Evolutionary conservation across 2,113 vertebrate species (phyloP).

Genomic region (Hemiscyllium ocellatum): DNA sequence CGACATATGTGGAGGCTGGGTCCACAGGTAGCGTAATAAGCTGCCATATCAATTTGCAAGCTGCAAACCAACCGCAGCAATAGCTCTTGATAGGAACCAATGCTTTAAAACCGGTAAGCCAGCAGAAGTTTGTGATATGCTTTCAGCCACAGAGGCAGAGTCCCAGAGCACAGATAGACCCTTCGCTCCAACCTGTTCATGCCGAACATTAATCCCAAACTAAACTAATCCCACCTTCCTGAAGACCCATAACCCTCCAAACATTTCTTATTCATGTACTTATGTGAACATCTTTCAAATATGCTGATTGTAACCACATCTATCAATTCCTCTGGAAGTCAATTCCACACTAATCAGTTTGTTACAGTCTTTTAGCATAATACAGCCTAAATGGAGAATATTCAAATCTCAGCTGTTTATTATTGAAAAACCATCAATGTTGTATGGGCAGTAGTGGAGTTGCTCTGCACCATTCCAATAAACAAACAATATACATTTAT

Average conservation of each 20-base stretch:
- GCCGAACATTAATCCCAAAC: no score
- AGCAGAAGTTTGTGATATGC: neutral
- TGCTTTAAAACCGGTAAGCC: neutral
- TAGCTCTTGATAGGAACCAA: neutral
- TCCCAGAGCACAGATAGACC: no score
- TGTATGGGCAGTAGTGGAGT: neutral
- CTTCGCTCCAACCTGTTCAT: no score
- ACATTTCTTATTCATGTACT: no score
- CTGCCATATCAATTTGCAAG: neutral
- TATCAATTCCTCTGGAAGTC: no score
- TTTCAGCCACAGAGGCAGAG: neutral
- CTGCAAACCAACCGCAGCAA: neutral
- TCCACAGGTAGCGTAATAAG: neutral
- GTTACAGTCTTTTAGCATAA: neutral
- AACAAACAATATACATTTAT: neutral
- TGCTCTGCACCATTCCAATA: neutral
- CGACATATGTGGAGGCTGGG: neutral
- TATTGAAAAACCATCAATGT: no score
- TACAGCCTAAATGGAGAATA: neutral
- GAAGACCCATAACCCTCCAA: no score
- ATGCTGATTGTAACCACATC: no score
- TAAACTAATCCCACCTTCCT: no score
- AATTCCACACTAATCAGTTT: neutral
- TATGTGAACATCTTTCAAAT: no score
- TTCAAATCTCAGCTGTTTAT: neutral